phyloP scores from a whole-genome alignment of 2,797 vertebrate species.

The Xenops minutus region DNA sequence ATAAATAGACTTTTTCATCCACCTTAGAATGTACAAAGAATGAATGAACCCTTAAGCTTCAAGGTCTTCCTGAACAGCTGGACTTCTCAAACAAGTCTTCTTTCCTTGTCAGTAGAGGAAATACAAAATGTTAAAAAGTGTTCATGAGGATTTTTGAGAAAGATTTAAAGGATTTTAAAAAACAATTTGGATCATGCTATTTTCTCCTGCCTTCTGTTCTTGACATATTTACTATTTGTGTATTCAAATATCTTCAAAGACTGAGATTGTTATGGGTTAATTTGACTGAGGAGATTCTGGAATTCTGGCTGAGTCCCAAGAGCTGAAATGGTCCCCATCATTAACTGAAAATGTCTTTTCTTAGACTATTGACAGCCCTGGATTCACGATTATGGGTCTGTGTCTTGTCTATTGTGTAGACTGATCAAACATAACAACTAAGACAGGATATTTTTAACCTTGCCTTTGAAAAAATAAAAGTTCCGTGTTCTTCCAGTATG shows the following conservation, averaged over 20 bases:
- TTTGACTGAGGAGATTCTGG: not conserved
- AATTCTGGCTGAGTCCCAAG: not conserved
- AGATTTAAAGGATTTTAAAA: not conserved
- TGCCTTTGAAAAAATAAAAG: not conserved
- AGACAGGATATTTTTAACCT: not conserved
- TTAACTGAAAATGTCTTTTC: not conserved
- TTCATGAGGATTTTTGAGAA: not conserved
- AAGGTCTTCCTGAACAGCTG: not conserved
- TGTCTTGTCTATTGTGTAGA: not conserved
- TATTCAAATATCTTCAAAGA: not conserved
- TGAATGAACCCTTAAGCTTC: not conserved
- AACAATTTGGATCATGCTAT: fast-evolving
- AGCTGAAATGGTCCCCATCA: not conserved
- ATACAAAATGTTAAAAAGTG: not conserved
- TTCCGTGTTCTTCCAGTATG: not conserved
- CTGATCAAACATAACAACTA: not conserved
- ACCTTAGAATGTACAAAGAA: not conserved
- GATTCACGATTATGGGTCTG: not conserved
- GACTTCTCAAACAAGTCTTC: not conserved
- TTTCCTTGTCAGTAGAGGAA: not conserved
- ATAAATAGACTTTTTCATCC: not conserved
- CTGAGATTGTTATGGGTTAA: not conserved
- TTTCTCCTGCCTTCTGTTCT: not conserved
- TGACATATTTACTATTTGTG: not conserved
- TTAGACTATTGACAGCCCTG: not conserved